Base-by-base conservation (phyloP, 2,888 invertebrate genomes). In the Anodontia alba region DNA sequence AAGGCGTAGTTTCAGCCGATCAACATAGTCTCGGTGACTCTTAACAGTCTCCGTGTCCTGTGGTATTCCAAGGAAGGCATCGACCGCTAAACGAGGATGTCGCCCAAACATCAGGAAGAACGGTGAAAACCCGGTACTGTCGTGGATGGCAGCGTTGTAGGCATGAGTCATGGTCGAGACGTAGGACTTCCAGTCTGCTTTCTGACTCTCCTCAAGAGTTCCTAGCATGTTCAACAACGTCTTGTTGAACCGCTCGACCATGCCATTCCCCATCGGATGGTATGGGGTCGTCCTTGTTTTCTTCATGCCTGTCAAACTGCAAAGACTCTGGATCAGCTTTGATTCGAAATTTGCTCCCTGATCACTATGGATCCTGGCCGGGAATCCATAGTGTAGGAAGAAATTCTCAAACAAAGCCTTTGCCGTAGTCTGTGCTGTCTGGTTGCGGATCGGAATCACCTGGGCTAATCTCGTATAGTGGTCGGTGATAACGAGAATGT, bases 271-370 rank as follows among this genome's bases (percentile, higher is more conserved):
- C 72, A 72, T 72, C 7, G 72, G 51, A 54, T 72, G 72, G 23
- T 51, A 72, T 26, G 33, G 46, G n/a, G 43, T 75, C 26, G 76
- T 76, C 29, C 76, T 38, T 15, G 69, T 51, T 51, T 51, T 69
- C 54, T 36, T 51, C 26, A 69, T 76, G 7, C 54, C 51, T 12
- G 68, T 36, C 26, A 54, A n/a, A 12, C 33, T 36, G 33, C 76
- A 76, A 12, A 68, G 36, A 29, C 67, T 43, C 42, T 67, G 38
- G 17, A 76, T 49, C 38, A 76, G 1, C 46, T 69, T 67, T 43
- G 42, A 62, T 68, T 75, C 75, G 43, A 75, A 75, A 23, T 75
- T 66, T 15, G 36, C 49, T 26, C 76, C 68, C 46, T 76, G 68
- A 49, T 54, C 76, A 36, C 49, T 49, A 38, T 76, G 76, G n/a